These are phyloP conservation scores for Drosophila sucinea DNA, from an alignment of 1,140 invertebrate genomes.

Conservation along the genomic window DNA sequence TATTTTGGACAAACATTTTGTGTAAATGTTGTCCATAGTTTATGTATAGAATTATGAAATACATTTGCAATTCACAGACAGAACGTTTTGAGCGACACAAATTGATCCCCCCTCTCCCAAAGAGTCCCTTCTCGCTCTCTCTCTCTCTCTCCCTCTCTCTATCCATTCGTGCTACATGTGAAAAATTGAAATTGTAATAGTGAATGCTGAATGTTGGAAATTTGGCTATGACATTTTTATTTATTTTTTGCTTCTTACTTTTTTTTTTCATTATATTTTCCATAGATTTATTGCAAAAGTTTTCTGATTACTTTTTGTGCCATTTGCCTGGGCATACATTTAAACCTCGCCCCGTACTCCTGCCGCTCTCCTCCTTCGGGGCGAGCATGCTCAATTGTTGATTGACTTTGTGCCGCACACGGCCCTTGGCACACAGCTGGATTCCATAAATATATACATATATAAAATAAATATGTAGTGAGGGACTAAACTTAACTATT, in stretches of 20 bases:
- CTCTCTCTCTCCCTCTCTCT: constrained; percentile 11
- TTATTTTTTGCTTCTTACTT: neutral
- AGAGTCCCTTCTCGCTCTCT: neutral
- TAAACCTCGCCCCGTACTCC: constrained; percentile 27
- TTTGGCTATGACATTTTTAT: constrained; percentile 8
- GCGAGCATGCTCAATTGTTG: constrained; percentile 41
- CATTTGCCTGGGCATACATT: constrained; percentile 34
- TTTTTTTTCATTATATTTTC: constrained; percentile 69
- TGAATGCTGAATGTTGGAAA: constrained; percentile 29
- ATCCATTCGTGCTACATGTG: constrained; percentile 30
- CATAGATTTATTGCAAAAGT: constrained; percentile 77
- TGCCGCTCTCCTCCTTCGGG: neutral
- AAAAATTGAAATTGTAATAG: constrained; percentile 61
- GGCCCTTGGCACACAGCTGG: constrained; percentile 19
- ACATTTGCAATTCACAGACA: neutral
- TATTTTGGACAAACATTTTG: neutral
- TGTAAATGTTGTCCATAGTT: neutral
- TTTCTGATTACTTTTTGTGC: constrained; percentile 68
- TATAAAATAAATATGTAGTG: neutral
- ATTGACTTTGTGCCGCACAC: constrained; percentile 53
- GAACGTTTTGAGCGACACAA: neutral
- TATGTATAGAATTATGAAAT: constrained; percentile 1
- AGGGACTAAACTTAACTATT: constrained; percentile 40
- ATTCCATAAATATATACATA: constrained; percentile 6
- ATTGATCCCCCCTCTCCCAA: neutral